Base-by-base conservation (phyloP, 2,113 vertebrate genomes). In the Hirundichthys speculiger region DNA sequence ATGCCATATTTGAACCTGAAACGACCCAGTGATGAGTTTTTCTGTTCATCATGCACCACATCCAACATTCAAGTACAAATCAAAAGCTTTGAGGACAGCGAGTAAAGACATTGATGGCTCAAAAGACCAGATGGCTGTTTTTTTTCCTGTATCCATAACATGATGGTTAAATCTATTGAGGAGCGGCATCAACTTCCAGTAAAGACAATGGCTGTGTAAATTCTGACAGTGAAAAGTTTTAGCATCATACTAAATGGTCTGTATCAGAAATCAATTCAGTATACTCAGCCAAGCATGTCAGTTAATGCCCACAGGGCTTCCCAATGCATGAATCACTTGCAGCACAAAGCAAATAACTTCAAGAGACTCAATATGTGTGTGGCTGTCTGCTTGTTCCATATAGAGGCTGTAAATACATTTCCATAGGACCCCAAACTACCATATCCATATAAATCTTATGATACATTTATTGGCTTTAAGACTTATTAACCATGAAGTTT, bases 251-350 rank as follows among this genome's bases (percentile, higher is more conserved):
- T n/a, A n/a, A n/a, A n/a, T n/a, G 50, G 55, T 58, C 63, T 47
- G 63, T 46, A 73, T 40, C 43, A 60, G 42, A 64, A 77, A 88
- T 79, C 76, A 74, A 87, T 88, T 71, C 41, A 67, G 52, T 63
- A 73, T 57, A 72, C 80, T 73, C 40, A 42, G 69, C 59, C 73
- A 69, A 51, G 62, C 41, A 71, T 63, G 70, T 82, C 83, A 69
- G 47, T 86, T 60, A 71, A 82, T 50, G 55, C 41, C 56, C 49
- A 53, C 48, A 49, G 25, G 68, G 55, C 47, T 68, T 54, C 39
- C 42, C 61, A 72, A 39, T 50, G 51, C 54, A 65, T 51, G 49
- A 53, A 79, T 73, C 68, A 77, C 15, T 77, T 41, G 52, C 16
- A 47, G 42, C 41, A 71, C 65, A 54, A 53, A 71, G 69, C 56